Conservation (phyloP, 2,113 vertebrate species). For the Ceratotherium simum region DNA sequence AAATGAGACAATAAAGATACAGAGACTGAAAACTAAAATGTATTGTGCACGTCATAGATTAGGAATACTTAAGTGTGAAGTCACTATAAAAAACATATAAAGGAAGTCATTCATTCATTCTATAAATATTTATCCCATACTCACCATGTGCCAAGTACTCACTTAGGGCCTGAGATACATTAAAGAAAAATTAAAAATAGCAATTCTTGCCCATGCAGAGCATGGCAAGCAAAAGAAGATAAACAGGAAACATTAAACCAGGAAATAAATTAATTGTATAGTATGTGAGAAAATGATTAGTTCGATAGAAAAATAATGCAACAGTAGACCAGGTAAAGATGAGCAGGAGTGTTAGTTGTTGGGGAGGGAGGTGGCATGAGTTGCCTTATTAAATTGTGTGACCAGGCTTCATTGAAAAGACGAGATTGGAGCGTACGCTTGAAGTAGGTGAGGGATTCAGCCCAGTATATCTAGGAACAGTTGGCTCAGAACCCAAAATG, state of each 20-base stretch:
- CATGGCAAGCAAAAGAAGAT: neutral
- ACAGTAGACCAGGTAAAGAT: neutral
- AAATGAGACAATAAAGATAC: neutral
- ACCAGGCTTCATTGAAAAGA: neutral
- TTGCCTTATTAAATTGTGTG: neutral
- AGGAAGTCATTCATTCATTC: neutral
- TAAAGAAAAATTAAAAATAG: neutral
- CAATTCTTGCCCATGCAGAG: neutral
- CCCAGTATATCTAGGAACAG: neutral
- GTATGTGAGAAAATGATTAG: neutral
- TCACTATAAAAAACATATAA: neutral
- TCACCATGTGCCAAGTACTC: neutral
- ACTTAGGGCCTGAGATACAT: neutral
- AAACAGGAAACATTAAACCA: neutral
- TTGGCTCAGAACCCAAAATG: neutral
- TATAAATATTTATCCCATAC: neutral
- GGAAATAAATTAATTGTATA: neutral
- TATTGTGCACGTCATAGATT: neutral
- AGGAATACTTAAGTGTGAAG: neutral
- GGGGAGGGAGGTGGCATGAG: rapidly evolving
- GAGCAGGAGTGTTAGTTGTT: neutral
- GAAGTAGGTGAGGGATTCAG: neutral
- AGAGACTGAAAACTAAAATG: neutral
- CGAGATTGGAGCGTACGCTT: neutral
- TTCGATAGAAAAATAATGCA: neutral